A percentile compares a stretch with the other conserved stretches of the same genome.
Evolutionary conservation across 2,888 invertebrate species (phyloP).

Genomic region (Spodoptera littoralis): DNA sequence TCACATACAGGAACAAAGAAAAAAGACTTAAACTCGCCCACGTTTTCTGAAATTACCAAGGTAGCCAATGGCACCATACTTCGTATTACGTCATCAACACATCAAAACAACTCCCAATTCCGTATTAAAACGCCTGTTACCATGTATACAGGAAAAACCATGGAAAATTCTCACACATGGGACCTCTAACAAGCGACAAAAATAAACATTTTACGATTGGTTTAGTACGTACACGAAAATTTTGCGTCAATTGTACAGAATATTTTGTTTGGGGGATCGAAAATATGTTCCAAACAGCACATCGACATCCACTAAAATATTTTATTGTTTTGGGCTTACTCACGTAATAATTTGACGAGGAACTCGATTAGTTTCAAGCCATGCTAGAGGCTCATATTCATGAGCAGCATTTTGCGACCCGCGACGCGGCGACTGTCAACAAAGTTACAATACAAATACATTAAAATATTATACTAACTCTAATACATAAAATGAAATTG

Average conservation of each 20-base stretch:
- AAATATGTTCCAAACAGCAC: constrained; percentile 19
- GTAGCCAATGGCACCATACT: background rate
- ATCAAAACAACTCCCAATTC: constrained; percentile 31
- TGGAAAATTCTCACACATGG: constrained; percentile 41
- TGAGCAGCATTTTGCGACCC: no score
- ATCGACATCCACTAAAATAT: constrained; percentile 6
- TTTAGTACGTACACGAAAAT: constrained; percentile 34
- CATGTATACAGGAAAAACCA: constrained; percentile 32
- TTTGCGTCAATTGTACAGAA: constrained; percentile 47
- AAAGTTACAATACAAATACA: no score
- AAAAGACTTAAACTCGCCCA: no score
- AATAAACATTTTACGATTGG: constrained; percentile 59
- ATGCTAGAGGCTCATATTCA: no score
- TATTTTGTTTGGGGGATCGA: constrained; percentile 27
- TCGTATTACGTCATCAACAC: constrained; percentile 28
- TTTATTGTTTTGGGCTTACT: no score
- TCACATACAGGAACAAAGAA: no score
- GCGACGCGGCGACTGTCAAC: no score
- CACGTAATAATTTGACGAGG: no score
- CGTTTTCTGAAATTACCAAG: background rate
- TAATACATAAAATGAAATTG: no score
- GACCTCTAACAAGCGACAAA: constrained; percentile 51
- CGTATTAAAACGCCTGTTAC: constrained; percentile 42
- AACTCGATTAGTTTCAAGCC: no score
- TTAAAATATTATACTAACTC: no score